phyloP scores from a whole-genome alignment of 2,113 vertebrate genomes.

The Lynx canadensis region DNA sequence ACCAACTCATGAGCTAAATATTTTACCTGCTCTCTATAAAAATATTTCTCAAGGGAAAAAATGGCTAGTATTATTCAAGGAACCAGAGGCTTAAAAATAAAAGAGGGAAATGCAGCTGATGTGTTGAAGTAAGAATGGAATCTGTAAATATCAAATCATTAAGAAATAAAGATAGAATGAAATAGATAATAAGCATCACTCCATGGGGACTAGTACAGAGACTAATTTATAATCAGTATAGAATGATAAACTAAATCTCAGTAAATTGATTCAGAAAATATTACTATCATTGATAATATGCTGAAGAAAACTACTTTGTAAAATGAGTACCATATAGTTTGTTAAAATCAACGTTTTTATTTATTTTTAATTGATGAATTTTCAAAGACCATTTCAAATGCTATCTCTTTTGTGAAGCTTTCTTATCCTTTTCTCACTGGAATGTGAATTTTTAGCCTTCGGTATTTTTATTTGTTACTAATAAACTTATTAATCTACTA shows the following conservation, averaged over 20 bases:
- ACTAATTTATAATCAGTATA: constrained; percentile 12
- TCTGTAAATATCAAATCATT: not conserved
- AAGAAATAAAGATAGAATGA: not conserved
- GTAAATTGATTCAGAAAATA: constrained; percentile 12
- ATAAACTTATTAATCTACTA: not conserved
- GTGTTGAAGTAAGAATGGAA: not conserved
- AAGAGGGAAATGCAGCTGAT: not conserved
- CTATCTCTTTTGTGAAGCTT: constrained; percentile 34
- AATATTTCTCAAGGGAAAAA: not conserved
- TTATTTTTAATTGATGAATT: constrained; percentile 45
- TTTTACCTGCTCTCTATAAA: not conserved
- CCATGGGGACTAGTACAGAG: not conserved
- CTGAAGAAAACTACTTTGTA: constrained; percentile 48
- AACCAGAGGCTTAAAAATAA: constrained; percentile 23
- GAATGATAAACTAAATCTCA: constrained; percentile 28
- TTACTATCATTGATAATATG: not conserved
- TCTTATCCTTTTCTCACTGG: not conserved
- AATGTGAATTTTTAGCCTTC: constrained; percentile 11
- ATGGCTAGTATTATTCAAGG: not conserved
- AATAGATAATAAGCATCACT: not conserved
- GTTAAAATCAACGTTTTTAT: constrained; percentile 40
- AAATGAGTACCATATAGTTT: not conserved
- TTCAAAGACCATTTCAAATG: constrained; percentile 61
- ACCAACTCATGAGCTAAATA: constrained; percentile 43
- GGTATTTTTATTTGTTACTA: not conserved